phyloP scores from a whole-genome alignment of 1,140 invertebrate genomes.

The Papilio helenus region DNA sequence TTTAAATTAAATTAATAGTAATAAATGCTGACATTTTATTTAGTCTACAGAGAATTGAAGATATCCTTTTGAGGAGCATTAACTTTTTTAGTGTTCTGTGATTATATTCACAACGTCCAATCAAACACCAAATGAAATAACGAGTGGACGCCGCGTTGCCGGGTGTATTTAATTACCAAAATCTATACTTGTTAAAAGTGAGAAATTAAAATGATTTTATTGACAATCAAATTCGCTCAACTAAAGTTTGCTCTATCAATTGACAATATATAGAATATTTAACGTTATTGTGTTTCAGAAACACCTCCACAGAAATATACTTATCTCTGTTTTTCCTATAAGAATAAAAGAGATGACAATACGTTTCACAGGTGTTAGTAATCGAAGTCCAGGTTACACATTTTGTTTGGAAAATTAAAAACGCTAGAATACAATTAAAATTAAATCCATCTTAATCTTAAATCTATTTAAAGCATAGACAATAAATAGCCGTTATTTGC shows the following conservation, averaged over 20 bases:
- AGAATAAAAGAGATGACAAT: neutral
- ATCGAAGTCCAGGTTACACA: neutral
- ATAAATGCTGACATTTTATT: conserved; percentile 24
- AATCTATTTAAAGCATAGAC: conserved; percentile 70
- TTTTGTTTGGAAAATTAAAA: neutral
- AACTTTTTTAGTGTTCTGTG: neutral
- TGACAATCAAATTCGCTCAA: neutral
- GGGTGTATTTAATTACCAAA: neutral
- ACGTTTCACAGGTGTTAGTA: neutral
- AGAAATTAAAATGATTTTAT: neutral
- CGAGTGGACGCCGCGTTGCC: neutral
- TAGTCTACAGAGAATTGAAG: neutral
- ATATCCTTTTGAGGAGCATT: neutral
- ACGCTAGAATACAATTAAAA: conserved; percentile 42
- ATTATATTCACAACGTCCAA: neutral
- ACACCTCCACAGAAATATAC: neutral
- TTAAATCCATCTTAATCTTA: conserved; percentile 41
- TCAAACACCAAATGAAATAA: neutral
- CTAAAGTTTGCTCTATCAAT: neutral
- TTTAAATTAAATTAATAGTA: conserved; percentile 24
- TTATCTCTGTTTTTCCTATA: neutral
- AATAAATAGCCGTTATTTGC: conserved; percentile 59
- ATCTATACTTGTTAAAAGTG: neutral
- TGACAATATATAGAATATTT: too few species aligned
- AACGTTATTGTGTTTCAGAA: neutral